Evolutionary conservation across 2,113 vertebrate genomes (phyloP), one percentile per base, ranked within the genome.

Genomic region (Athene cunicularia): DNA sequence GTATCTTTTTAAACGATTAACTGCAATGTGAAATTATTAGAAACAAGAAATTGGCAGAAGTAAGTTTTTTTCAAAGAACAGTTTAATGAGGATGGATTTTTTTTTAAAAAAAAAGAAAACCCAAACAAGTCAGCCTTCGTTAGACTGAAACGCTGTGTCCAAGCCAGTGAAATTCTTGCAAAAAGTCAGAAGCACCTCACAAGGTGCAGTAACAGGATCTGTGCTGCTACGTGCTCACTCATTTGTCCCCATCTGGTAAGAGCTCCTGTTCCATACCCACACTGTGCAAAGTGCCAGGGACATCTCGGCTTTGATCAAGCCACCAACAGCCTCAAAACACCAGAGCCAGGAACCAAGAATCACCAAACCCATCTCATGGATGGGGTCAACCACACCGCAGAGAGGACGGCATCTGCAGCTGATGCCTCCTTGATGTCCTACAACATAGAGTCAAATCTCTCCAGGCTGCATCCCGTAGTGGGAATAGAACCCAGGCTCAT

Each of bases 1-100:
- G 18, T n/a, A 39, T 58, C 82, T 80, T 92, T 85, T 73, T 14
- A 77, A 92, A 73, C 5, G 0, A 73, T 76, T 86, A 77, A 90
- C 39, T 75, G 33, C 56, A 85, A 72, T 8, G n/a, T 13, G 59
- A 92, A 85, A 92, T 86, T 77, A 58, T 59, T 76, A 86, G 56
- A 63, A 92, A 73, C 5, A 55, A 91, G 12, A 70, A 80, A 59
- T 27, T 70, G 85, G 58, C 67, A 94, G 45, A 52, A 76, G 16
- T 3, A 14, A 2, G 37, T 43, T 70, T 43, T 73, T 93, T 89
- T 35, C 13, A 75, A 88, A 79, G 11, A 30, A 53, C 2, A 11
- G 4, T 68, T 90, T 81, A 71, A 91, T 22, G 14, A 86, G 55
- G 7, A 45, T 23, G 11, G 14, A 50, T 33, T 60, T 52, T 55